Percentiles rank a stretch among this genome's conserved stretches.
These are phyloP conservation scores for Dorcus parallelipipedus DNA, from an alignment of 2,888 invertebrate genomes.

Conservation along the genomic window DNA sequence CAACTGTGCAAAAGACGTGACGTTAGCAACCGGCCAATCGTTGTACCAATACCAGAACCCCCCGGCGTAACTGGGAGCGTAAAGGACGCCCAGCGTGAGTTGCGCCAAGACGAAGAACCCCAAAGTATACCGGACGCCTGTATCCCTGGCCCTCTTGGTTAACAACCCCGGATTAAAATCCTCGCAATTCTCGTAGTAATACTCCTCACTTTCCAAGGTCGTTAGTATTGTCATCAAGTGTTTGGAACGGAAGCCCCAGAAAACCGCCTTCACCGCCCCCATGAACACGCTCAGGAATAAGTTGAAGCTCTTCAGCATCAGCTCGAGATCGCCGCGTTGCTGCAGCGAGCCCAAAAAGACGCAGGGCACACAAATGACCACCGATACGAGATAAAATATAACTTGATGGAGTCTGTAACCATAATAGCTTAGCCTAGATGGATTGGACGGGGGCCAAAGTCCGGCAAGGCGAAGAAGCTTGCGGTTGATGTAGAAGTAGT, in stretches of 20 bases:
- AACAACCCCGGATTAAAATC: conserved; percentile 28
- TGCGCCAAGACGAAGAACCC: not conserved
- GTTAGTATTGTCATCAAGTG: conserved; percentile 29
- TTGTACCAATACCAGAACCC: not conserved
- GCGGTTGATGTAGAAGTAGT: not conserved
- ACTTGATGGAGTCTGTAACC: not conserved
- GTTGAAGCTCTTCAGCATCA: conserved; percentile 36
- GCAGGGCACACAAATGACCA: not conserved
- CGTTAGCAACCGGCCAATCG: not conserved
- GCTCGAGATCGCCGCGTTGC: conserved; percentile 22
- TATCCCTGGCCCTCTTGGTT: conserved; percentile 26
- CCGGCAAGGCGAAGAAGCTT: not conserved
- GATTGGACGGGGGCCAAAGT: not conserved
- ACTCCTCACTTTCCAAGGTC: conserved; percentile 28
- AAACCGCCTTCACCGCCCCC: conserved; percentile 36
- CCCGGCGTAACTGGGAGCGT: not conserved
- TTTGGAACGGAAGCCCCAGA: conserved; percentile 32
- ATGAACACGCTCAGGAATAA: conserved; percentile 36
- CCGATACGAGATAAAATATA: not conserved
- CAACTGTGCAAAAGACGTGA: conserved; percentile 22
- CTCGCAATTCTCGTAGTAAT: conserved; percentile 29
- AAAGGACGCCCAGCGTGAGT: not conserved
- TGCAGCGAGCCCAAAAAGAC: not conserved
- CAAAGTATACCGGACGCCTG: conserved; percentile 17
- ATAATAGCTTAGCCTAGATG: not conserved